Percentiles rank a stretch among this genome's conserved stretches.
phyloP scores from a whole-genome alignment of 2,888 invertebrate species.

The Coleophora deauratella region DNA sequence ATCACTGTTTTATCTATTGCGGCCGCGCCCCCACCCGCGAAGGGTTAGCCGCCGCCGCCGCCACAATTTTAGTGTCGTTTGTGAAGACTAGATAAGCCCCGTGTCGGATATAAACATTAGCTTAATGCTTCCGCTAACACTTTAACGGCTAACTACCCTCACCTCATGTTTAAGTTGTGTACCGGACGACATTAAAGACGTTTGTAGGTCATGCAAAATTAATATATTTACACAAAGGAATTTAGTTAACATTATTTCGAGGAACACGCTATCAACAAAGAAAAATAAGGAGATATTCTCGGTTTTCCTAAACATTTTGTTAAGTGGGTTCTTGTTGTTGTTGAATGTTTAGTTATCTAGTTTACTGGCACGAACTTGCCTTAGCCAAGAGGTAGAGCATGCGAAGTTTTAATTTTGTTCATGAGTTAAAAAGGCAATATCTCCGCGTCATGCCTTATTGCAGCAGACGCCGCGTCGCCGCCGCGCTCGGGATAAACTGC shows the following conservation, averaged over 20 bases:
- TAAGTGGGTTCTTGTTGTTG: too few relatives aligned
- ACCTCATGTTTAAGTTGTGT: too few relatives aligned
- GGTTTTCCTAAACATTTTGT: too few relatives aligned
- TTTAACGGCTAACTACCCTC: conserved; percentile 28
- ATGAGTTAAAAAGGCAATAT: conserved; percentile 19
- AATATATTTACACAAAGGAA: too few relatives aligned
- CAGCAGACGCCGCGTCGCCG: conserved; percentile 35
- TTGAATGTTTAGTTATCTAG: background rate
- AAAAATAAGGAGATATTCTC: too few relatives aligned
- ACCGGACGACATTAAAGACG: too few relatives aligned
- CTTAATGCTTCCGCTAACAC: conserved; percentile 52
- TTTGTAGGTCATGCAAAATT: too few relatives aligned
- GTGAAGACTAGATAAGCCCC: conserved; percentile 65
- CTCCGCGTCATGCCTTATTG: conserved; percentile 25
- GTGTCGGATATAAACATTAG: conserved; percentile 62
- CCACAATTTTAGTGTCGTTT: conserved; percentile 65
- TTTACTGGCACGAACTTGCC: background rate
- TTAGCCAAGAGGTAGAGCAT: background rate
- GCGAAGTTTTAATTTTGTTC: conserved; percentile 3
- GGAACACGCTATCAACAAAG: too few relatives aligned
- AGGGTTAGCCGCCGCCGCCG: conserved; percentile 69
- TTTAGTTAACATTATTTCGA: too few relatives aligned
- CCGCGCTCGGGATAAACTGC: conserved; percentile 55
- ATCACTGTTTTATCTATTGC: conserved; percentile 76
- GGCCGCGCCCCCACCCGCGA: conserved; percentile 48